phyloP scores from a whole-genome alignment of 2,888 invertebrate species.

The Aproaerema taeniolella region DNA sequence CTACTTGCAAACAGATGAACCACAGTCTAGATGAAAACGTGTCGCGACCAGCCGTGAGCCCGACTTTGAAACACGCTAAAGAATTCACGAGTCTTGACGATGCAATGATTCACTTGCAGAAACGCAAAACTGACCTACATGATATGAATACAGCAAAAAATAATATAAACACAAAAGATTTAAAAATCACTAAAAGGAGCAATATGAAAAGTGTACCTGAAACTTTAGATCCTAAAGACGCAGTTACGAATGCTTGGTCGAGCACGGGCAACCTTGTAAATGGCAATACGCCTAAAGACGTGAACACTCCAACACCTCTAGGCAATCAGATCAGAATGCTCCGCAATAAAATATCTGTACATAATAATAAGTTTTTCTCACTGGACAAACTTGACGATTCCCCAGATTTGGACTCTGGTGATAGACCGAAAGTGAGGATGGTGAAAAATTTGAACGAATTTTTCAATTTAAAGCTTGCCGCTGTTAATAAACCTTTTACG shows the following conservation, averaged over 20 bases:
- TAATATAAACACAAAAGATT: constrained; percentile 30
- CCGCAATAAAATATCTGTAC: constrained; percentile 61
- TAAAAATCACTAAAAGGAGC: constrained; percentile 35
- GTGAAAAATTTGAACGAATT: constrained; percentile 92
- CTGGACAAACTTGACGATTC: constrained; percentile 74
- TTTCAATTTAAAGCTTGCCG: constrained; percentile 83
- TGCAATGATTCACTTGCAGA: constrained; percentile 52
- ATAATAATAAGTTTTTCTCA: constrained; percentile 72
- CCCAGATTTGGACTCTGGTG: constrained; percentile 46
- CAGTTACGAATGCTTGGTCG: constrained; percentile 35
- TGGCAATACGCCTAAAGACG: constrained; percentile 46
- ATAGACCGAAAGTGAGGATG: constrained; percentile 61
- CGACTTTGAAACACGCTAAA: constrained; percentile 72
- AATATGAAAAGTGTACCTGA: constrained; percentile 63
- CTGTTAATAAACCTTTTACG: constrained; percentile 72
- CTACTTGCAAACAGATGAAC: constrained; percentile 80
- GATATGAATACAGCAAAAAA: constrained; percentile 32
- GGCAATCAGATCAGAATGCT: constrained; percentile 62
- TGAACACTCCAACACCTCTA: constrained; percentile 53
- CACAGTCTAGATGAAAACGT: constrained; percentile 86
- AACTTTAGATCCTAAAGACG: constrained; percentile 31
- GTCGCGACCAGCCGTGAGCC: constrained; percentile 53
- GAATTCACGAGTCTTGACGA: constrained; percentile 85
- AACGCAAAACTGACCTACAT: constrained; percentile 33
- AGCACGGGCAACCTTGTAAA: constrained; percentile 56